Evolutionary conservation across 2,888 invertebrate species (phyloP).

Genomic region (Amphipyra tragopoginis): DNA sequence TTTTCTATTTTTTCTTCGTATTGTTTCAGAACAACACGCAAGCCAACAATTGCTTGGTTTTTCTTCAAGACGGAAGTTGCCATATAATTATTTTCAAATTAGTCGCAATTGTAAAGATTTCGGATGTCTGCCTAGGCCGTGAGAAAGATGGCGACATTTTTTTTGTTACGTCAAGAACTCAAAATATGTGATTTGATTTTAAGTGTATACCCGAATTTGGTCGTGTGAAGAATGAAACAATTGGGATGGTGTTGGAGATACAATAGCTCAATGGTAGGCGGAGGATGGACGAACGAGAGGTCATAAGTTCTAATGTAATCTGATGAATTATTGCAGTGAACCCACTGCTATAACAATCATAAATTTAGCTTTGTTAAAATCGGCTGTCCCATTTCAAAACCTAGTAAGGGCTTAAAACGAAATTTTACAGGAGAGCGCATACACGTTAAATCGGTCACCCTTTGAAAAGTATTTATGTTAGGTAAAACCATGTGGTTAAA

Average conservation of each 20-base stretch:
- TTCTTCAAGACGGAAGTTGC: slow-evolving; percentile 81
- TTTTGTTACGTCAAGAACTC: slow-evolving; percentile 53
- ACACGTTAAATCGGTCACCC: too few species aligned
- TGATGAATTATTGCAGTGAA: neutral
- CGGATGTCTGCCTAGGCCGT: slow-evolving; percentile 65
- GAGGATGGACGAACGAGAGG: neutral
- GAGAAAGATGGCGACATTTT: slow-evolving; percentile 66
- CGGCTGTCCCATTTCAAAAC: too few species aligned
- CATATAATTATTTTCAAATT: slow-evolving; percentile 86
- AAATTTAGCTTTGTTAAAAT: too few species aligned
- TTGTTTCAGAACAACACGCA: slow-evolving; percentile 83
- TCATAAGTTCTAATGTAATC: neutral
- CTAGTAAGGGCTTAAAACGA: too few species aligned
- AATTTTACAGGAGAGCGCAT: too few species aligned
- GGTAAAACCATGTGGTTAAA: too few species aligned
- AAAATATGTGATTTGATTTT: slow-evolving; percentile 56
- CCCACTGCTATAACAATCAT: neutral
- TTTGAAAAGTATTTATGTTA: too few species aligned
- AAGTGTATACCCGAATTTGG: slow-evolving; percentile 46
- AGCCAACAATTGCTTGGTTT: slow-evolving; percentile 81
- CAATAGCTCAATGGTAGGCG: slow-evolving; percentile 4
- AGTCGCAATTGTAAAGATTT: slow-evolving; percentile 79
- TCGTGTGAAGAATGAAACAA: slow-evolving; percentile 55
- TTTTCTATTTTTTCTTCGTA: slow-evolving; percentile 71
- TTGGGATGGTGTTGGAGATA: slow-evolving; percentile 13